These are phyloP conservation scores for Chrysopa pallens DNA, from an alignment of 1,140 invertebrate species.

Conservation along the genomic window DNA sequence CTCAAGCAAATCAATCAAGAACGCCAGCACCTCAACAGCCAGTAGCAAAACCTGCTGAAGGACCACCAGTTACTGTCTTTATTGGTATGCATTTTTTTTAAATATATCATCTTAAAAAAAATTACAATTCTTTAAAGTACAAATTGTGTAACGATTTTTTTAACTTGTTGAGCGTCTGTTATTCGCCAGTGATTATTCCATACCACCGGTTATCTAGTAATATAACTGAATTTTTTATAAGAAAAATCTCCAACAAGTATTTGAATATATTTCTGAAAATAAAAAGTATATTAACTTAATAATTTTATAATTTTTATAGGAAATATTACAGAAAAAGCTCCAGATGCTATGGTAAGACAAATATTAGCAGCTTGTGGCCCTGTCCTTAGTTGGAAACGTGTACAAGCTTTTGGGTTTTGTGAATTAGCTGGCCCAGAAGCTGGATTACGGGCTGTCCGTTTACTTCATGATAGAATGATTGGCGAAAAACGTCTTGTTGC, in stretches of 20 bases:
- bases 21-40: conserved; percentile 23
- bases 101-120: no score
- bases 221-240: conserved; percentile 1
- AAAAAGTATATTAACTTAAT: neutral
- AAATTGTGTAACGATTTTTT: no score
- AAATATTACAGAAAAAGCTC: conserved; percentile 90
- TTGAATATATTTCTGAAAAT: neutral
- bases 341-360: conserved; percentile 86
- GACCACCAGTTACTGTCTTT: conserved; percentile 91
- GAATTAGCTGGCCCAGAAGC: conserved; percentile 90
- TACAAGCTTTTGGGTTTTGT: conserved; percentile 97
- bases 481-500: conserved; percentile 88
- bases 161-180: no score
- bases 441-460: conserved; percentile 78
- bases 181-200: no score
- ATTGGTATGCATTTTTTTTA: conserved; percentile 34
- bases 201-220: neutral
- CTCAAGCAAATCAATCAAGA: conserved; percentile 19
- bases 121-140: no score
- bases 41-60: conserved; percentile 31
- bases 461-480: conserved; percentile 87
- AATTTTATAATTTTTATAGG: conserved; percentile 29
- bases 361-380: conserved; percentile 81
- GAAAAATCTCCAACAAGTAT: neutral
- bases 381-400: conserved; percentile 91